Evolutionary conservation across 2,888 invertebrate species (phyloP), one percentile per base, ranked within the genome.

Genomic region (Chorisops tibialis): DNA sequence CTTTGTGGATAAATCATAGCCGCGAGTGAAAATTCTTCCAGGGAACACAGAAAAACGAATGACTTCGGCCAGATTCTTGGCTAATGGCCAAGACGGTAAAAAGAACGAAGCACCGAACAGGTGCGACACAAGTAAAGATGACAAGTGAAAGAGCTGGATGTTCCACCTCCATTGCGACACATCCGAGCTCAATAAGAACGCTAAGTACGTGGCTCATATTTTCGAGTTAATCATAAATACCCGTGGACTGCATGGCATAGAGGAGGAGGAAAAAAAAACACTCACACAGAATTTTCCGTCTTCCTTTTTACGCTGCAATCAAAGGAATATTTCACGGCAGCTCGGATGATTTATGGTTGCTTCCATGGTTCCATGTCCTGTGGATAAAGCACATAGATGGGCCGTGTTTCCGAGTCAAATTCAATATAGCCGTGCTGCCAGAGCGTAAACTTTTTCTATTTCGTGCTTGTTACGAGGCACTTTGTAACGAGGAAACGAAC

Each of bases 211-310:
- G 49, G 14, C 24, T 49, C 49, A 49, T 49, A 49, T 49, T 49
- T 49, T 49, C 14, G 24, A 49, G 49, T 49, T 49, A 49, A 49
- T 49, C 30, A n/a, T 16, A 49, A 49, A 24, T 49, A 30, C 30
- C 5, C 30, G n/a, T n/a, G 30, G 30, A 9, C 30, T 30, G 30
- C 30, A 30, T 30, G 9, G 30, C 9, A 30, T 9, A 30, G 30
- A 30, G 30, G 30, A 5, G 30, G 30, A 9, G 7, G 30, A 30
- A 30, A n/a, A n/a, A n/a, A n/a, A n/a, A n/a, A n/a, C n/a, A n/a
- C n/a, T n/a, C n/a, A n/a, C n/a, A n/a, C n/a, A n/a, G n/a, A n/a
- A 30, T 9, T 30, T 30, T 30, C 30, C 30, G n/a, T 30, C 9
- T 30, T 30, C 30, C 9, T 30, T 30, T 30, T 9, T 30, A 2